phyloP scores from a whole-genome alignment of 2,113 vertebrate genomes.

The Crotalus tigris region DNA sequence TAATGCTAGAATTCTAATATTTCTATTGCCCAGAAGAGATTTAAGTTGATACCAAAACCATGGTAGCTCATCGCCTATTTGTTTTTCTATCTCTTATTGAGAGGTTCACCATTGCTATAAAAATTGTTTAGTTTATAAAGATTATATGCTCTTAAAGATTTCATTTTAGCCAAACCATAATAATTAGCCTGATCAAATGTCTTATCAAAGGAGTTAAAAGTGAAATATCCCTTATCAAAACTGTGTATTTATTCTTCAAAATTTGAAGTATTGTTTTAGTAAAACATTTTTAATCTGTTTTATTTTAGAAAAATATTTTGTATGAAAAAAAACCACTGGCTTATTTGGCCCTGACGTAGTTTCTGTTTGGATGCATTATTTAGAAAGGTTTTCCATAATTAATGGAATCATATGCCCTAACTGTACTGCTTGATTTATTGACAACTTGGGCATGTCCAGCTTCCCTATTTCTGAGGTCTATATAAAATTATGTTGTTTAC shows the following conservation, averaged over 20 bases:
- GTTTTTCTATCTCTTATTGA: neutral
- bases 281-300: neutral
- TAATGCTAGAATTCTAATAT: neutral
- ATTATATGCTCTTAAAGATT: neutral
- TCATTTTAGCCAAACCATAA: neutral
- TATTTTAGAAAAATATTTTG: neutral
- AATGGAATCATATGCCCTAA: neutral
- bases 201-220: neutral
- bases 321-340: neutral
- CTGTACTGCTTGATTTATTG: neutral
- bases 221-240: neutral
- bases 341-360: neutral
- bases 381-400: neutral
- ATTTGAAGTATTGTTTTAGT: neutral
- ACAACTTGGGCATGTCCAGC: neutral
- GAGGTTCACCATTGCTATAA: neutral
- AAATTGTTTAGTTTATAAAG: neutral
- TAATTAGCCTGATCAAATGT: neutral
- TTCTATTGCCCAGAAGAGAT: neutral
- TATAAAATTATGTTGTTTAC: neutral
- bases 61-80: neutral
- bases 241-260: neutral
- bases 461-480: neutral
- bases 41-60: neutral
- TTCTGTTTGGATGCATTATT: neutral